A percentile compares a stretch with the other conserved stretches of the same genome.
Conservation (phyloP, 2,113 vertebrate genomes). For the Oophaga pumilio region DNA sequence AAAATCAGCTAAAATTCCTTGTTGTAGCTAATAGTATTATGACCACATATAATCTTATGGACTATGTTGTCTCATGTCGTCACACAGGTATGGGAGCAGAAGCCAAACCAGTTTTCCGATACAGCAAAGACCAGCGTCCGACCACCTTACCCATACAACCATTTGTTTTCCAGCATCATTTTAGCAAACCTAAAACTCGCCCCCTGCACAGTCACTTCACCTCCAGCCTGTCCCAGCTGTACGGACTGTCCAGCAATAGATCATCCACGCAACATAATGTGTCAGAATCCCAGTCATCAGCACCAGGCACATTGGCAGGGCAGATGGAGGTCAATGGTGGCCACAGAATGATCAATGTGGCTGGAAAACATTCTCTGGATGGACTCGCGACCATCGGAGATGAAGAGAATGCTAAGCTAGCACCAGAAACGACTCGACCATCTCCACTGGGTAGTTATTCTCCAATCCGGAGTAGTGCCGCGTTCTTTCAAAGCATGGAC, state of each 20-base stretch:
- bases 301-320: constrained; percentile 35
- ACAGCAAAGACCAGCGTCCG: constrained; percentile 94
- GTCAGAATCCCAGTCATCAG: constrained; percentile 61
- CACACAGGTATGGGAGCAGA: constrained; percentile 78
- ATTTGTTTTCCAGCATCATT: constrained; percentile 95
- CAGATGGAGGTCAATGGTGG: neutral
- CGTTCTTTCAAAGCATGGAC: constrained; percentile 76
- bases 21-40: neutral
- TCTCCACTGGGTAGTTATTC: constrained; percentile 95
- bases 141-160: constrained; percentile 96
- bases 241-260: constrained; percentile 72
- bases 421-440: constrained; percentile 78
- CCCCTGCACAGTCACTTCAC: constrained; percentile 82
- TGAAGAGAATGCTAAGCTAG: constrained; percentile 53
- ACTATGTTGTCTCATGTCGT: neutral
- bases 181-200: constrained; percentile 82
- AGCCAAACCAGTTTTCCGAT: constrained; percentile 80
- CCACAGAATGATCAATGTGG: neutral
- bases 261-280: constrained; percentile 65
- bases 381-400: constrained; percentile 60
- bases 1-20: neutral
- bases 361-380: constrained; percentile 48
- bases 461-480: constrained; percentile 78
- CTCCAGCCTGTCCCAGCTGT: constrained; percentile 81
- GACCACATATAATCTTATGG: neutral